Evolutionary conservation across 1,140 invertebrate species (phyloP), one percentile per base, ranked within the genome.

Genomic region (Trichoplusia ni): DNA sequence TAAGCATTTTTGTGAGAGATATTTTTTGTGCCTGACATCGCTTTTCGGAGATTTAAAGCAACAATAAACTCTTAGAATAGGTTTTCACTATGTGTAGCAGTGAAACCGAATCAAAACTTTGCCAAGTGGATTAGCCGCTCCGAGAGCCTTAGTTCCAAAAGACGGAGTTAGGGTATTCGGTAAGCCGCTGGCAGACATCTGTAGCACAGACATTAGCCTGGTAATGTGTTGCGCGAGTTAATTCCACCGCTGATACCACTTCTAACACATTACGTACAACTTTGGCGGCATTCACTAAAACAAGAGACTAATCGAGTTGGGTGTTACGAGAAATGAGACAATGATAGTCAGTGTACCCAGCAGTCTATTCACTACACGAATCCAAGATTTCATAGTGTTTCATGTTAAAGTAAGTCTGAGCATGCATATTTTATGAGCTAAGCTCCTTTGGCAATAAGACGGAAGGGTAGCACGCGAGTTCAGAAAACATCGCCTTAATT

Each of bases 401-500:
- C 11, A 11, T 11, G 29, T 11, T n/a, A 11, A 11, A 33, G 11
- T 8, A 33, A 33, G 8, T n/a, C 29, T 8, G 29, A 33, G 11
- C 6, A 33, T 8, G 11, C 29, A 33, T 33, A 33, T 33, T 8
- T 9, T 31, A 31, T 6, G 29, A 33, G 6, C 29, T 25, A 29
- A n/a, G 13, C 2, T 60, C 56, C 58, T 23, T 47, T 18, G 46
- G 37, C 16, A 11, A 18, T 27, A 33, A 18, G 53, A 42, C 13
- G 23, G 11, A 14, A 4, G 2, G 27, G 47, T 16, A 23, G 51
- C 27, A 25, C 19, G 21, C 6, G 25, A 38, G 21, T 38, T 6
- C 21, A 4, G 19, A 54, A 44, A 42, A 58, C 25, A 58, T 58
- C 9, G 14, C 54, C 8, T 56, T 54, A 37, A 54, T 54, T 56